Percentiles rank a stretch among this genome's conserved stretches.
These are phyloP conservation scores for Capra hircus DNA, from an alignment of 2,113 vertebrate species.

Conservation along the genomic window DNA sequence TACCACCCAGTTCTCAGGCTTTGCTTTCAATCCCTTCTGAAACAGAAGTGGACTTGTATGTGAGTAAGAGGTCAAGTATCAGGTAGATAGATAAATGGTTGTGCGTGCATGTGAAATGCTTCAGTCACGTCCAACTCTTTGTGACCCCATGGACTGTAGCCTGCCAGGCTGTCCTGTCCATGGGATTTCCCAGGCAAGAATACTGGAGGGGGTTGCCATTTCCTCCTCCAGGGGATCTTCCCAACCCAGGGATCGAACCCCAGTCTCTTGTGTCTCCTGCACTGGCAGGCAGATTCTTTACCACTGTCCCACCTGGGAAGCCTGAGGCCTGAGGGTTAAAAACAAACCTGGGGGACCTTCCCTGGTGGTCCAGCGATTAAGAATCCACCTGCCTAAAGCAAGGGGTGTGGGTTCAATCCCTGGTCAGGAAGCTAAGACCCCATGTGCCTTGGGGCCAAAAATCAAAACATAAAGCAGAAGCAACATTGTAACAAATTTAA, in stretches of 20 bases:
- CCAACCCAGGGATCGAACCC: neutral
- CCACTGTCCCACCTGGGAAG: neutral
- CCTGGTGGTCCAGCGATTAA: neutral
- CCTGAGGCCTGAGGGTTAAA: neutral
- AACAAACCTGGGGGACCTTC: neutral
- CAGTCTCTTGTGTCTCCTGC: neutral
- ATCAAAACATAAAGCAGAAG: neutral
- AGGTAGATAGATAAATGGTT: neutral
- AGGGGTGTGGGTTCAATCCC: neutral
- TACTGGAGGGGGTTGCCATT: neutral
- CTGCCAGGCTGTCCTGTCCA: neutral
- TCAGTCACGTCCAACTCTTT: neutral
- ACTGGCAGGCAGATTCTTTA: neutral
- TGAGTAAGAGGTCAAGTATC: neutral
- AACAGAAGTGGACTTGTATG: neutral
- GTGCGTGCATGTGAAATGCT: fast-evolving
- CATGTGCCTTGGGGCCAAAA: neutral
- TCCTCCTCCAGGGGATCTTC: neutral
- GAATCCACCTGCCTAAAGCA: neutral
- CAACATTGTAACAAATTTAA: neutral
- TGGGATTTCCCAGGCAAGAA: neutral
- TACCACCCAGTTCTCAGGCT: neutral
- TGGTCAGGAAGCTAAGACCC: neutral
- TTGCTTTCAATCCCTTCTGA: neutral
- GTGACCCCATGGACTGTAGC: neutral